Evolutionary conservation across 2,888 invertebrate species (phyloP), one percentile per base, ranked within the genome.

Genomic region (Drosophila testacea): DNA sequence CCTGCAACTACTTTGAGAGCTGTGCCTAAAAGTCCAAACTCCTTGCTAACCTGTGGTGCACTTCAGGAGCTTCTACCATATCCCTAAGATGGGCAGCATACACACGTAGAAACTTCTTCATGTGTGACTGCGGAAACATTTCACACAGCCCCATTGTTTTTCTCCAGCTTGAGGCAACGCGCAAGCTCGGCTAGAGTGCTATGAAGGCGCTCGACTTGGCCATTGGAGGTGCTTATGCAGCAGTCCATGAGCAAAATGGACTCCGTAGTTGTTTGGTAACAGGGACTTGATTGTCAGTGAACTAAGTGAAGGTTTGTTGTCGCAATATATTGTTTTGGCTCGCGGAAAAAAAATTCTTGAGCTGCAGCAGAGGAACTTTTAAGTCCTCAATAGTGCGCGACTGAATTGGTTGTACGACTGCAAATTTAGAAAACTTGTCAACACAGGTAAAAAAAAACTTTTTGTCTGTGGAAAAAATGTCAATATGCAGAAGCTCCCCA

Each of bases 1-100:
- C 30, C 30, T 7, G 7, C 30, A 30, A 48, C 34, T 6, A 48
- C 48, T 27, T 48, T 48, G 4, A 48, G 50, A 2, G 11, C 16
- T 9, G 36, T 10, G 10, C 50, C 50, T 22, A 50, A 22, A 55
- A 55, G 10, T 54, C 41, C 11, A 32, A 13, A 22, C 41, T 54
- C 10, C 32, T 42, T 4, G 30, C 30, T 10, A 42, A 16, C 22
- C 22, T 54, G 10, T 54, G 54, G 4, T 55, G 54, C 11, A 9
- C 22, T 5, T 32, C 42, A 7, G 42, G 11, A 0, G 54, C 38
- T 6, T 42, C 22, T 22, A 42, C 6, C 42, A 55, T 4, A 42
- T 55, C 42, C 32, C 10, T 22, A 0, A 55, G 42, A 1, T 55
- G 42, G 1, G 4, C 32, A 2, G 32, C 11, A 42, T 34, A 32